A percentile compares a stretch with the other conserved stretches of the same genome.
Conservation (phyloP, 2,797 vertebrate species). For the Malurus leucopterus region DNA sequence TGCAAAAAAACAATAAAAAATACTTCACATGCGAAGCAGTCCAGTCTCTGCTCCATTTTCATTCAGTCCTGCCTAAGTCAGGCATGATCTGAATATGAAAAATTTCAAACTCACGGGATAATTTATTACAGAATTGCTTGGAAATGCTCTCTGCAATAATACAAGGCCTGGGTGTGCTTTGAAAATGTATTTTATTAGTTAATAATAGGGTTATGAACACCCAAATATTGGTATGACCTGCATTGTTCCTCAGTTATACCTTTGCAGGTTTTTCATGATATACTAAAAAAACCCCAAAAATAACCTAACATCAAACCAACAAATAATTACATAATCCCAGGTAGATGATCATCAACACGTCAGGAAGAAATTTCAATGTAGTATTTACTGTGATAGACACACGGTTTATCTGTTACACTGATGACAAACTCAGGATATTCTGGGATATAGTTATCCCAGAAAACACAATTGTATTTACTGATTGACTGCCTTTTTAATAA, state of each 20-base stretch:
- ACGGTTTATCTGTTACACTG: not conserved
- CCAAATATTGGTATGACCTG: not conserved
- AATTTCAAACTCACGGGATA: not conserved
- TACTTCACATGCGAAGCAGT: not conserved
- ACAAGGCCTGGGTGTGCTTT: not conserved
- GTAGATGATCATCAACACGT: not conserved
- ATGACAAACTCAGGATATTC: not conserved
- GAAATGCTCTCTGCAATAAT: not conserved
- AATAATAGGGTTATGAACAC: not conserved
- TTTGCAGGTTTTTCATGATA: not conserved
- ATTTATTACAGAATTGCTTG: not conserved
- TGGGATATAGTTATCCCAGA: not conserved
- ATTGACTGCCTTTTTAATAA: not conserved
- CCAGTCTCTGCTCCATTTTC: not conserved
- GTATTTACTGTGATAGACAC: not conserved
- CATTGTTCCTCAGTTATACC: not conserved
- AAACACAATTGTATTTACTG: not conserved
- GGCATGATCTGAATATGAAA: not conserved
- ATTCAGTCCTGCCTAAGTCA: not conserved
- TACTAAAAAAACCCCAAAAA: accelerated
- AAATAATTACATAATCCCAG: not conserved
- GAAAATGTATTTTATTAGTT: not conserved
- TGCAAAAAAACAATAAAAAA: not conserved
- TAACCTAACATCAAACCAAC: not conserved
- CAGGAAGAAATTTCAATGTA: not conserved